Conservation (phyloP, 2,797 vertebrate species). For the Malacoraja senta region DNA sequence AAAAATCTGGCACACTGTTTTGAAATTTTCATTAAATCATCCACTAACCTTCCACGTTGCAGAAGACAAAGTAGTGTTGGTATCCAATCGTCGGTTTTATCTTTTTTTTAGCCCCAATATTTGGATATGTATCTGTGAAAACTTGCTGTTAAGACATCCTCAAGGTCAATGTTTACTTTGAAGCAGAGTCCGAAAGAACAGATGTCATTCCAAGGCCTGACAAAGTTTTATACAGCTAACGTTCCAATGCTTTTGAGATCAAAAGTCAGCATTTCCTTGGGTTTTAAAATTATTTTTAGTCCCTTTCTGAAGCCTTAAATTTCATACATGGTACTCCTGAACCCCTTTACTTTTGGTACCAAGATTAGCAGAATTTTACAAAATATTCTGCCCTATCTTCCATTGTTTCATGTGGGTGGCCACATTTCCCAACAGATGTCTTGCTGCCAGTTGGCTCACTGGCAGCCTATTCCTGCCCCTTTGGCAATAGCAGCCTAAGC, state of each 20-base stretch:
- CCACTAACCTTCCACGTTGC: background rate
- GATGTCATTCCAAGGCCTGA: background rate
- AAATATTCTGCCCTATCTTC: background rate
- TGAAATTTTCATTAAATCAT: background rate
- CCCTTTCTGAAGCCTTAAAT: background rate
- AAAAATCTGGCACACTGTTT: background rate
- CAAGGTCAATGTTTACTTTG: background rate
- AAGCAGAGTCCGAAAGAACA: background rate
- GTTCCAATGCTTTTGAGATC: background rate
- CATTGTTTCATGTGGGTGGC: background rate
- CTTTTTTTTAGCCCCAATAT: background rate
- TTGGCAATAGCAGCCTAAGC: background rate
- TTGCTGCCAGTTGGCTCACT: background rate
- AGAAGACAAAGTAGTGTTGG: background rate
- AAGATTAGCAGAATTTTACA: background rate
- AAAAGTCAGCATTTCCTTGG: background rate
- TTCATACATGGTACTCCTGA: background rate
- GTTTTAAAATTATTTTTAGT: background rate
- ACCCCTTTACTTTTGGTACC: background rate
- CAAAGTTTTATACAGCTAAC: background rate
- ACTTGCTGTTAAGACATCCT: background rate
- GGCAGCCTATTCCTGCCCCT: background rate
- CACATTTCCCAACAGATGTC: background rate
- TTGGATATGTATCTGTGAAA: background rate
- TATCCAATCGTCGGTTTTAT: background rate